Percentiles rank a stretch among this genome's conserved stretches.
phyloP scores from a whole-genome alignment of 2,113 vertebrate genomes.

The Coracopsis vasa region DNA sequence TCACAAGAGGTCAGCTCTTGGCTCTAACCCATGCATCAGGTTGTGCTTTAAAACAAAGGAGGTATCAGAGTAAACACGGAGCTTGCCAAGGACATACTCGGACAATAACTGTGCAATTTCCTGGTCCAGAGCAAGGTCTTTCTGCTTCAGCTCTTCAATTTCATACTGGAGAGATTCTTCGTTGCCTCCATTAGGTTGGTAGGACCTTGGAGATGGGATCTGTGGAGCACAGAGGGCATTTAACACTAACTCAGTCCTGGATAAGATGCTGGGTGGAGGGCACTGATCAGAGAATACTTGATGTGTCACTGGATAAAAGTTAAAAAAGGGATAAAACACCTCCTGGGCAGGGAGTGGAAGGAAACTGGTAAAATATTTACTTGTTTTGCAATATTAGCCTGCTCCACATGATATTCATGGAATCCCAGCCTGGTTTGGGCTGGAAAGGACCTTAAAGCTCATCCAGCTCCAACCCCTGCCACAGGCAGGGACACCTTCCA shows the following conservation, averaged over 20 bases:
- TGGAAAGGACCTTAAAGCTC: not conserved
- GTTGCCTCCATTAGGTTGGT: not conserved
- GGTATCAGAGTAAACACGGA: not conserved
- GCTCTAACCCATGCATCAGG: not conserved
- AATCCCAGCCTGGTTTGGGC: not conserved
- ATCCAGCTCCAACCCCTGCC: not conserved
- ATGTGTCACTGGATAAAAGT: not conserved
- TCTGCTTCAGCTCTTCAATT: slow-evolving; percentile 68
- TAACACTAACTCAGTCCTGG: not conserved
- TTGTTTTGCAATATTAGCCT: not conserved
- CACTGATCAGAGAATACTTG: not conserved
- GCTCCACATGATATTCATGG: not conserved
- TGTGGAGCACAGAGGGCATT: not conserved
- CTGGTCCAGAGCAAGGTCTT: slow-evolving; percentile 60
- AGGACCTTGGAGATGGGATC: slow-evolving; percentile 29
- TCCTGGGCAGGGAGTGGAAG: not conserved
- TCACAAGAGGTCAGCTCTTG: not conserved
- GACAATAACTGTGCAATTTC: slow-evolving; percentile 71
- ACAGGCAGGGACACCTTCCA: not conserved
- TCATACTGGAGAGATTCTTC: slow-evolving; percentile 39
- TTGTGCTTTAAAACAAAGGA: not conserved
- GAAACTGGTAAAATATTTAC: not conserved
- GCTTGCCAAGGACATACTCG: slow-evolving; percentile 63
- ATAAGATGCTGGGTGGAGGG: not conserved
- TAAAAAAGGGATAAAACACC: not conserved